Percentiles rank a stretch among this genome's conserved stretches.
phyloP scores from a whole-genome alignment of 2,113 vertebrate genomes.

The Rhinoptilus africanus region DNA sequence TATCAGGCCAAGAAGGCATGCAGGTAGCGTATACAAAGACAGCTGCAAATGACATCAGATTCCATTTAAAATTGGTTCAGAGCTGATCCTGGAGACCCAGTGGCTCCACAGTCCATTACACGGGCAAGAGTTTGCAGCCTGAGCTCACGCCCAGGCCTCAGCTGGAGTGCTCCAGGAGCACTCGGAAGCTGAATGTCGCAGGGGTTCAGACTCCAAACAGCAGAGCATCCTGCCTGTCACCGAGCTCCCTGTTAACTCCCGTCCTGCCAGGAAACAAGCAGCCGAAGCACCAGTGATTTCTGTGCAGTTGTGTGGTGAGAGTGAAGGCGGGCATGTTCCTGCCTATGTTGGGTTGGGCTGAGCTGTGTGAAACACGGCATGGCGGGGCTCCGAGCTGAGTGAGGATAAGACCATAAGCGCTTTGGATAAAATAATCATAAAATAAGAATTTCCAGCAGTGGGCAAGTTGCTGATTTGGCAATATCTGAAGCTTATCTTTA shows the following conservation, averaged over 20 bases:
- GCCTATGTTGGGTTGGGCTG: background rate
- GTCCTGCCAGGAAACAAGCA: background rate
- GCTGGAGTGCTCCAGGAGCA: background rate
- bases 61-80: background rate
- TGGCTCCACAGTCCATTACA: background rate
- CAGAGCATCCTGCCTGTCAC: background rate
- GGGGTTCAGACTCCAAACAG: background rate
- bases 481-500: background rate
- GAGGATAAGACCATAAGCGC: background rate
- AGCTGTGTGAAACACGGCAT: background rate
- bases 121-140: background rate
- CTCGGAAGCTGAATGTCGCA: background rate
- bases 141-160: background rate
- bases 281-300: background rate
- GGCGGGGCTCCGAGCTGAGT: background rate
- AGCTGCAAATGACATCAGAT: background rate
- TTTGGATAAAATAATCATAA: background rate
- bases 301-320: background rate
- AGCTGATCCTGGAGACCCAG: background rate
- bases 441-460: background rate
- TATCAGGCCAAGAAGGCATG: constrained; percentile 88
- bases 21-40: constrained; percentile 72
- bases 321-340: background rate
- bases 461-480: background rate
- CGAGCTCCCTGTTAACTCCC: background rate